Evolutionary conservation across 2,113 vertebrate species (phyloP).

Genomic region (Piaya cayana): DNA sequence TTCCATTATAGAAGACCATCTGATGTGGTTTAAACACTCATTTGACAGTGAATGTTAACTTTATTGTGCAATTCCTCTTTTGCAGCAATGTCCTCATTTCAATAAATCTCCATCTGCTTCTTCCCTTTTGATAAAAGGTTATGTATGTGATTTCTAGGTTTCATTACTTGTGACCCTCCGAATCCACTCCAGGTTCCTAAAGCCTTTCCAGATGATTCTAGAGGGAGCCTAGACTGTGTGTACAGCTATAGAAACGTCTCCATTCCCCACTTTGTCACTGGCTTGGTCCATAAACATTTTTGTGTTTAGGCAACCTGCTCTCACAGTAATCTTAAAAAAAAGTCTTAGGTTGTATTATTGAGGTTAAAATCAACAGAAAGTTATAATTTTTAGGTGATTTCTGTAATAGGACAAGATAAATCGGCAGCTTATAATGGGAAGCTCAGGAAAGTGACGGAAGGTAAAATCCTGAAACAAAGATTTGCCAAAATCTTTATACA

Average conservation of each 20-base stretch:
- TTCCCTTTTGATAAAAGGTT: not conserved
- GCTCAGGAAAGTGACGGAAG: not conserved
- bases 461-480: not conserved
- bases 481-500: not conserved
- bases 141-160: not conserved
- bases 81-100: not conserved
- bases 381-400: not conserved
- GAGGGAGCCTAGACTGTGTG: not conserved
- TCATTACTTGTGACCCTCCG: not conserved
- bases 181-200: not conserved
- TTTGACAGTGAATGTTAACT: not conserved
- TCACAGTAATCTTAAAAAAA: not conserved
- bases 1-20: not conserved
- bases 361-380: not conserved
- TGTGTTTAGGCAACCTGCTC: not conserved
- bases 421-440: not conserved
- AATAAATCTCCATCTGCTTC: not conserved
- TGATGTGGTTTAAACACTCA: not conserved
- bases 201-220: not conserved
- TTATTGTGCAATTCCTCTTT: not conserved
- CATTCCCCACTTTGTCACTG: not conserved
- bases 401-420: not conserved
- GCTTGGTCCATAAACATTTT: not conserved
- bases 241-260: not conserved
- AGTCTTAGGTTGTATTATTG: not conserved